Base-by-base conservation (phyloP, 2,113 vertebrate genomes). In the Sceloporus tristichus region DNA sequence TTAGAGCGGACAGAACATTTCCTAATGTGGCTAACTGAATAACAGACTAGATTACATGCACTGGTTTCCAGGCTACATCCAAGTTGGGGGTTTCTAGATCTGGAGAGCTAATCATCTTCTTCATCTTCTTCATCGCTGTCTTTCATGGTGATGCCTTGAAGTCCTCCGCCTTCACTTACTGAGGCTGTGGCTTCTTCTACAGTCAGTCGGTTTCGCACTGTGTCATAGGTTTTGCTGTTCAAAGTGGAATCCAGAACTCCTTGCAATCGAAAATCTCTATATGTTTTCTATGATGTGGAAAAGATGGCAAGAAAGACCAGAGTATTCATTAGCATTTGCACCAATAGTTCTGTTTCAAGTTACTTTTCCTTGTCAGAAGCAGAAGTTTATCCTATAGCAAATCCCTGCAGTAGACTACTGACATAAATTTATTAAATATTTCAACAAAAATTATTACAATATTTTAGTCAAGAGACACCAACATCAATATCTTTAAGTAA, bases 111-210 rank as follows among this genome's bases (percentile, higher is more conserved):
- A 92, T 98, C 97, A 0, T 98, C 97, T 65, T 99, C 97, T 89
- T 99, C 99, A 0, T 99, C 98, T 89, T 99, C 99, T 95, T 99
- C 99, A 82, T 99, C 99, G 2, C 99, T 99, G 97, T 99, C 98
- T 94, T 97, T 99, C 99, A 99, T 99, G 89, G 98, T 99, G 94
- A 99, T 98, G 0, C 99, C 99, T 92, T 99, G 98, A 89, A 99
- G 98, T 75, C 98, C 98, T n/a, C 97, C 97, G 6, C 98, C 98
- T 90, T 99, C 98, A 11, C 98, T 98, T 91, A 99, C 99, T 0
- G 98, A 99, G 0, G 99, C 98, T 0, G 98, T 99, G 91, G 99
- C 98, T 95, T 99, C 99, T 91, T 99, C 99, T 82, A 99, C 97
- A 0, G 98, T 98, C 93, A 99, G 97, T 6, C 99, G 97, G 96